Conservation (phyloP, 2,888 invertebrate species). For the Morpho helenor region DNA sequence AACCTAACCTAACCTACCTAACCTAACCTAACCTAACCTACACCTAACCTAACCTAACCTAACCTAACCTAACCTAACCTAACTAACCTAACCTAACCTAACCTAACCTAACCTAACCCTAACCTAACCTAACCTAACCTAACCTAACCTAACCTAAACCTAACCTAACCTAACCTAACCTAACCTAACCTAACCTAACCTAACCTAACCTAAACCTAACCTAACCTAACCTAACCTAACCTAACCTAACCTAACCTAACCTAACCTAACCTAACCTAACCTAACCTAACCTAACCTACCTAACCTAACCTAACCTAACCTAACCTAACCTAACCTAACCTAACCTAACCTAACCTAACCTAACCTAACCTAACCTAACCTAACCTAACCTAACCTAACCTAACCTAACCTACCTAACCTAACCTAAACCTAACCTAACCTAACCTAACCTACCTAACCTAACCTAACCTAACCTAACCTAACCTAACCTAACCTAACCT, state of each 20-base stretch:
- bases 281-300: not conserved
- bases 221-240: not conserved
- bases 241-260: not conserved
- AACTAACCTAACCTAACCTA: not conserved
- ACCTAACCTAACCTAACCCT: not conserved
- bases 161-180: not conserved
- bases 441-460: constrained; percentile 18
- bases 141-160: not conserved
- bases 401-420: not conserved
- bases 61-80: not conserved
- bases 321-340: not conserved
- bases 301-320: not conserved
- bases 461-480: constrained; percentile 17
- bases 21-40: not conserved
- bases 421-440: not conserved
- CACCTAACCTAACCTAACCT: not conserved
- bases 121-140: not conserved
- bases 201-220: not conserved
- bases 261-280: not conserved
- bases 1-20: not conserved
- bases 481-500: constrained; percentile 11
- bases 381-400: not conserved
- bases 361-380: not conserved
- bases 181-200: not conserved
- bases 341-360: not conserved